A percentile compares a stretch with the other conserved stretches of the same genome.
phyloP scores from a whole-genome alignment of 2,888 invertebrate species.

The Syritta pipiens region DNA sequence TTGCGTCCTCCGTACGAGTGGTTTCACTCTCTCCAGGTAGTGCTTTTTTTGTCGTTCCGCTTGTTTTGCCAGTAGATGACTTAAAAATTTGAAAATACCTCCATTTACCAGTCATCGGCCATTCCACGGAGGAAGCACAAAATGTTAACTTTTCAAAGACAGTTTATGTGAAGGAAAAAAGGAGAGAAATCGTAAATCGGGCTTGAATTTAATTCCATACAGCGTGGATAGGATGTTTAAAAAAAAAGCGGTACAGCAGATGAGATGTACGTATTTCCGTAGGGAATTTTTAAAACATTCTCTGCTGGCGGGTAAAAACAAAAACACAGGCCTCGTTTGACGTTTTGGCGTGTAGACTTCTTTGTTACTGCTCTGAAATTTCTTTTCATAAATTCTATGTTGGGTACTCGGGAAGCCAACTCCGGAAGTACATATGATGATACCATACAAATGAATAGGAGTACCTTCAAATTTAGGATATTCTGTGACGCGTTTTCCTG shows the following conservation, averaged over 20 bases:
- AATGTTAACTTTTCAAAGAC: constrained; percentile 65
- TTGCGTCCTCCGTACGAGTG: constrained; percentile 55
- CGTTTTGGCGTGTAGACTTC: constrained; percentile 7
- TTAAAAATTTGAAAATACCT: constrained; percentile 19
- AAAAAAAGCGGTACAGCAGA: constrained; percentile 1
- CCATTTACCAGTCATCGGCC: constrained; percentile 54
- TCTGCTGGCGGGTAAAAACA: background rate
- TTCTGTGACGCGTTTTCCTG: constrained; percentile 5
- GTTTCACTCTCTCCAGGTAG: constrained; percentile 24
- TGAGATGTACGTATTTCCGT: constrained; percentile 39
- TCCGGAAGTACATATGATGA: constrained; percentile 25
- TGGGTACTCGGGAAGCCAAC: constrained; percentile 10
- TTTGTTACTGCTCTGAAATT: constrained; percentile 9
- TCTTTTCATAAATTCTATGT: constrained; percentile 15
- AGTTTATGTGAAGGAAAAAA: constrained; percentile 1
- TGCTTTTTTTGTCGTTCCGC: constrained; percentile 18
- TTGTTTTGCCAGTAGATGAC: constrained; percentile 31
- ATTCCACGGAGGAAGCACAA: constrained; percentile 31
- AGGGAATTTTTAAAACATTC: constrained; percentile 33
- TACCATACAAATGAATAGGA: background rate
- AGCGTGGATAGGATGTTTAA: constrained; percentile 10
- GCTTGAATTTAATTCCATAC: constrained; percentile 31
- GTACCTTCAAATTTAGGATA: background rate
- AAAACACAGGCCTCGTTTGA: background rate
- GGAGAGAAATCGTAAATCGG: background rate